Evolutionary conservation across 2,113 vertebrate genomes (phyloP).

Genomic region (Tragelaphus scriptus): DNA sequence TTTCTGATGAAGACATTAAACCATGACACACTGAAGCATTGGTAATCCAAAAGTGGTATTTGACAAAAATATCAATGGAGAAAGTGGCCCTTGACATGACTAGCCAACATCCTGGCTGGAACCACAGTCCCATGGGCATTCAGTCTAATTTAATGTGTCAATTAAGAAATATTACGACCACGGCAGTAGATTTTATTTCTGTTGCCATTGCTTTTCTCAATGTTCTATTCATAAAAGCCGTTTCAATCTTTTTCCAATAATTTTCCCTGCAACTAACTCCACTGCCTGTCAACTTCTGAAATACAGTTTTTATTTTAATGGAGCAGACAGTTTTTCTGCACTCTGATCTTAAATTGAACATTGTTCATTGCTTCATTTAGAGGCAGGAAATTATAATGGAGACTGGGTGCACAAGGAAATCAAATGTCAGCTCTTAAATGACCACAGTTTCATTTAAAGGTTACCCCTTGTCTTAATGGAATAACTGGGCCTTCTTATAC

Average conservation of each 20-base stretch:
- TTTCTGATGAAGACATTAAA: not conserved
- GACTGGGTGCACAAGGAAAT: constrained; percentile 44
- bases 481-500: constrained; percentile 41
- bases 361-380: not conserved
- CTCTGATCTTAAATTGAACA: not conserved
- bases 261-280: not conserved
- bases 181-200: not conserved
- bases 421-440: constrained; percentile 65
- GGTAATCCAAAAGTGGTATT: not conserved
- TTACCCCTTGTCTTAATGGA: constrained; percentile 53
- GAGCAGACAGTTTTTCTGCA: not conserved
- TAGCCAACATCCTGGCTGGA: not conserved
- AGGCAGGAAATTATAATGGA: constrained; percentile 25
- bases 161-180: not conserved
- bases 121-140: not conserved
- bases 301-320: not conserved
- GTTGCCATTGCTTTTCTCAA: not conserved
- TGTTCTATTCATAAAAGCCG: not conserved
- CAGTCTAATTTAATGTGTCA: not conserved
- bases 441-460: constrained; percentile 61
- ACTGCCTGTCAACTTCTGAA: not conserved
- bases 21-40: not conserved
- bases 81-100: not conserved
- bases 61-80: not conserved
- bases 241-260: not conserved